Conservation (phyloP, 2,797 vertebrate genomes). For the Arctocebus calabarensis region DNA sequence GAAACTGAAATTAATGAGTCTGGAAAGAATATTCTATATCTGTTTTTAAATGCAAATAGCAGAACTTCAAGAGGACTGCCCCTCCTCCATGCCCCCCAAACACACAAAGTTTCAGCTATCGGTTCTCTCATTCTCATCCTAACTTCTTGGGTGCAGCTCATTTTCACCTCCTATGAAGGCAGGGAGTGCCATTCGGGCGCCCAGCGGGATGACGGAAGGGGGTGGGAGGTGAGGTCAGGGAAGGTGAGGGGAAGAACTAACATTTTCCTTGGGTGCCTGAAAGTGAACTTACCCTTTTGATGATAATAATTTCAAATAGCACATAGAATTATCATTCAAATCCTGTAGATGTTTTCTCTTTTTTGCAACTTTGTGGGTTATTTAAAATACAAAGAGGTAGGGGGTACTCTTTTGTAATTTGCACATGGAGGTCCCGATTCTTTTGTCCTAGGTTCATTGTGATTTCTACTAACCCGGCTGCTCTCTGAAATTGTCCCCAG, state of each 20-base stretch:
- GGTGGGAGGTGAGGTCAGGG: no score
- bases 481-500: neutral
- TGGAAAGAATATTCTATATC: neutral
- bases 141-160: neutral
- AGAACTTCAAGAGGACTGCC: neutral
- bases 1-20: neutral
- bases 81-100: neutral
- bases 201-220: no score
- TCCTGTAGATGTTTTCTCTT: neutral
- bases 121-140: neutral
- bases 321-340: neutral
- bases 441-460: neutral
- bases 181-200: neutral
- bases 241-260: neutral
- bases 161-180: neutral
- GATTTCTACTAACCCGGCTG: neutral
- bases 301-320: neutral
- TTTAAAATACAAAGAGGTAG: neutral
- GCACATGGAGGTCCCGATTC: rapidly evolving
- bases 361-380: neutral
- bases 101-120: neutral
- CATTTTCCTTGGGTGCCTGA: neutral
- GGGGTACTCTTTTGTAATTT: neutral
- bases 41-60: neutral
- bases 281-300: neutral